Base-by-base conservation (phyloP, 2,888 invertebrate genomes). In the Leptogaster cylindrica region DNA sequence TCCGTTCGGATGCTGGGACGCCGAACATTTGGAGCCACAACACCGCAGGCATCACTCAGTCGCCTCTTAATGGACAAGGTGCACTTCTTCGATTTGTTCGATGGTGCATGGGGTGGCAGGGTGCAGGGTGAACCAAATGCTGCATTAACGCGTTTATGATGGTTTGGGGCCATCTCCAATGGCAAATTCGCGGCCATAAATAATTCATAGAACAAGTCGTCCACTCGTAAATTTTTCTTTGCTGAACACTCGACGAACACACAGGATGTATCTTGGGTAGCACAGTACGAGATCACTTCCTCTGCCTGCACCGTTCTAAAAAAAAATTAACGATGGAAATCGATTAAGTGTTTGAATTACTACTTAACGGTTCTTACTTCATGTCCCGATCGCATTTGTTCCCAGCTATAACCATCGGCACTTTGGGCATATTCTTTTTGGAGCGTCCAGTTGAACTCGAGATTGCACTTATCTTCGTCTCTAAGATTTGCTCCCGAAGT, bases 1-100 rank as follows among this genome's bases (percentile, higher is more conserved):
- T 95, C 94, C 4, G 93, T 94, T 70, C 93, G 85, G 72, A 95
- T 92, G 79, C 92, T 92, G 28, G 94, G 94, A 48, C 94, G 84
- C 61, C 93, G 84, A 0, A 91, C 93, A 77, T 93, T 93, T 2
- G 93, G 92, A n/a, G 92, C 91, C 16, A 93, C 91, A 4, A 93
- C 92, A 3, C 93, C 93, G 76, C 92, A 93, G 1, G 93, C 93
- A 76, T 93, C 93, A 72, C 92, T 93, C 73, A 93, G 82, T 61
- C 92, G 85, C 68, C 92, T 84, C 74, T 93, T 91, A 71, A 93
- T 91, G 48, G 92, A 91, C 65, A 93, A 83, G 2, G 91, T 90
- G 75, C 90, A 89, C 79, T 88, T 89, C 77, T 89, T 89, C 76
- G 86, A 85, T 74, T 87, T 84, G 76, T 85, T 88, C 44, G 85